Percentiles rank a stretch among this genome's conserved stretches.
These are phyloP conservation scores for Notothenia rossii DNA, from an alignment of 2,113 vertebrate genomes.

Conservation along the genomic window DNA sequence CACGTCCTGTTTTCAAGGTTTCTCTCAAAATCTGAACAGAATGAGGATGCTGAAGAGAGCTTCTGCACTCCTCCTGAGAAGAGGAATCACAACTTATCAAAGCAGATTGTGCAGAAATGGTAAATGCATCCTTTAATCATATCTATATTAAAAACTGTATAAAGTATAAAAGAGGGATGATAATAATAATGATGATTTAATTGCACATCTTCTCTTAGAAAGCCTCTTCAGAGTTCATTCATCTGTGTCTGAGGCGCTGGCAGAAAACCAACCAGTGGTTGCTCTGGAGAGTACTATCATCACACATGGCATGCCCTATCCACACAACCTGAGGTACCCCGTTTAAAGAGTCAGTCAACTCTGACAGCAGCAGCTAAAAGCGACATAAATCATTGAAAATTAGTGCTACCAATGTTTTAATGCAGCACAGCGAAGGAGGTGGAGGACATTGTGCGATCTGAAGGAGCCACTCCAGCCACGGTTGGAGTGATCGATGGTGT, in stretches of 20 bases:
- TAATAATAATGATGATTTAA: not conserved
- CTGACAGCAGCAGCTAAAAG: not conserved
- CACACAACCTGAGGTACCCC: slow-evolving; percentile 89
- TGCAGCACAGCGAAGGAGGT: slow-evolving; percentile 89
- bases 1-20: slow-evolving; percentile 20
- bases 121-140: slow-evolving; percentile 46
- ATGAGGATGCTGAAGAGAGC: slow-evolving; percentile 72
- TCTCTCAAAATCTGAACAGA: slow-evolving; percentile 24
- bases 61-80: slow-evolving; percentile 60
- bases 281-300: slow-evolving; percentile 93
- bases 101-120: slow-evolving; percentile 66
- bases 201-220: slow-evolving; percentile 73
- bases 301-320: slow-evolving; percentile 93
- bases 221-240: slow-evolving; percentile 85
- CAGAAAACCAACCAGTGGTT: slow-evolving; percentile 85
- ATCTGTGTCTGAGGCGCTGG: slow-evolving; percentile 85
- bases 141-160: not conserved
- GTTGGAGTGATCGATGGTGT: slow-evolving; percentile 87
- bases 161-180: not conserved
- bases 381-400: not conserved
- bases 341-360: not conserved
- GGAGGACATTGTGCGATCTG: slow-evolving; percentile 85
- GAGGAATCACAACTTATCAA: slow-evolving; percentile 63
- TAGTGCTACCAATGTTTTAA: not conserved
- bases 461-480: slow-evolving; percentile 89